A percentile compares a stretch with the other conserved stretches of the same genome.
Conservation (phyloP, 2,113 vertebrate genomes). For the Platichthys flesus region DNA sequence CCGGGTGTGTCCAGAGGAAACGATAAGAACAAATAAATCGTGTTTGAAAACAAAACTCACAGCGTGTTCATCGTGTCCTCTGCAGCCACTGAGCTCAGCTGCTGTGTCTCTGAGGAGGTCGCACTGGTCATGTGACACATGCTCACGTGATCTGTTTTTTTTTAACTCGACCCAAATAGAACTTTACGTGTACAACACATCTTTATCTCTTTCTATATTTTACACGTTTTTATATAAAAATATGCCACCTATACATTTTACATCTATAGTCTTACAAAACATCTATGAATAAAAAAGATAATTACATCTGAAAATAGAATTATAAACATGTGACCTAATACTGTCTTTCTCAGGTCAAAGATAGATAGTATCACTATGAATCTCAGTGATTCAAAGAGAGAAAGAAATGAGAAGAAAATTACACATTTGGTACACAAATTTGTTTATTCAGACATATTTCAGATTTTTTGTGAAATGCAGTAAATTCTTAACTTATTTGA, state of each 20-base stretch:
- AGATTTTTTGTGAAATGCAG: background rate
- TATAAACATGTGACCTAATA: no score
- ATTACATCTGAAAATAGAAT: no score
- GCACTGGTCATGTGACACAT: constrained; percentile 55
- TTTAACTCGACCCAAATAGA: background rate
- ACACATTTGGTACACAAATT: background rate
- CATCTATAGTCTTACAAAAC: no score
- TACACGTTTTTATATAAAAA: no score
- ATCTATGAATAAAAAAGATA: no score
- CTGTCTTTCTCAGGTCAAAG: no score
- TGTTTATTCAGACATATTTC: background rate
- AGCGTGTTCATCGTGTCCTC: constrained; percentile 60
- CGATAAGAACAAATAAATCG: no score
- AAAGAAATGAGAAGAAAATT: background rate
- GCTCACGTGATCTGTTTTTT: constrained; percentile 50
- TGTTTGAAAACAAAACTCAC: constrained; percentile 52
- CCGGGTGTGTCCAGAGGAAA: background rate
- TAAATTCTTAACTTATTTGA: background rate
- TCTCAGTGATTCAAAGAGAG: background rate
- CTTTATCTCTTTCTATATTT: no score
- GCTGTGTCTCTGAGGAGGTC: background rate
- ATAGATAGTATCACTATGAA: no score
- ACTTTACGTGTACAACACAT: no score
- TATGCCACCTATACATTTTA: no score
- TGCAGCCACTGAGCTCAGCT: background rate